A percentile compares a stretch with the other conserved stretches of the same genome.
Conservation (phyloP, 1,140 invertebrate species). For the Cephus cinctus region DNA sequence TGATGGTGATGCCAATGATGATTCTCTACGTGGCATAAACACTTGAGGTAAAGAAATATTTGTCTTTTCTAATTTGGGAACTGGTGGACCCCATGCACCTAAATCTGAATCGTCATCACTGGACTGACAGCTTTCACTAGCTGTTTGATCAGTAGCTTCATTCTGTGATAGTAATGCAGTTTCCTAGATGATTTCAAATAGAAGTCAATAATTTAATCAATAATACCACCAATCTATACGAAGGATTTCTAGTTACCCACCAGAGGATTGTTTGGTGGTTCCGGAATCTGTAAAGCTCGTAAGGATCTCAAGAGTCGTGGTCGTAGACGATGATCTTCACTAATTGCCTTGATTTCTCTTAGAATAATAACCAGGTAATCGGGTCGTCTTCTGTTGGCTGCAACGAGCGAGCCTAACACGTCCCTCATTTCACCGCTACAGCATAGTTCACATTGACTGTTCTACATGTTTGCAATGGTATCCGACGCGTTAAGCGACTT, state of each 20-base stretch:
- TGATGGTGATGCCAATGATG: conserved; percentile 21
- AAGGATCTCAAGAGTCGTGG: conserved; percentile 63
- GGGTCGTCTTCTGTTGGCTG: conserved; percentile 67
- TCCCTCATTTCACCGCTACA: conserved; percentile 48
- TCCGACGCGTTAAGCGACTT: background rate
- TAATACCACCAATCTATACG: background rate
- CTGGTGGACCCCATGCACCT: conserved; percentile 15
- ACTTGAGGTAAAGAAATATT: no score
- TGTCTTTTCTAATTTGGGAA: background rate
- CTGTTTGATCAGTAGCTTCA: conserved; percentile 37
- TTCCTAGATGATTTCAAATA: no score
- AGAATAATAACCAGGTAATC: conserved; percentile 69
- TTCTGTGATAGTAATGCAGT: conserved; percentile 26
- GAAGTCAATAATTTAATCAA: no score
- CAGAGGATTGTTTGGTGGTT: conserved; percentile 30
- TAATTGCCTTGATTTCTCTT: conserved; percentile 64
- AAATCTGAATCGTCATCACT: conserved; percentile 48
- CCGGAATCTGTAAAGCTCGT: conserved; percentile 46
- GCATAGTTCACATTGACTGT: conserved; percentile 3
- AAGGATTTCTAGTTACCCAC: conserved; percentile 20
- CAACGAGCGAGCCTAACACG: conserved; percentile 68
- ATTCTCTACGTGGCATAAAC: no score
- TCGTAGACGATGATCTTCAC: conserved; percentile 63
- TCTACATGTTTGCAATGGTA: background rate
- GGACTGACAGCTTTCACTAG: conserved; percentile 43